Conservation (phyloP, 2,113 vertebrate species). For the Anolis carolinensis region DNA sequence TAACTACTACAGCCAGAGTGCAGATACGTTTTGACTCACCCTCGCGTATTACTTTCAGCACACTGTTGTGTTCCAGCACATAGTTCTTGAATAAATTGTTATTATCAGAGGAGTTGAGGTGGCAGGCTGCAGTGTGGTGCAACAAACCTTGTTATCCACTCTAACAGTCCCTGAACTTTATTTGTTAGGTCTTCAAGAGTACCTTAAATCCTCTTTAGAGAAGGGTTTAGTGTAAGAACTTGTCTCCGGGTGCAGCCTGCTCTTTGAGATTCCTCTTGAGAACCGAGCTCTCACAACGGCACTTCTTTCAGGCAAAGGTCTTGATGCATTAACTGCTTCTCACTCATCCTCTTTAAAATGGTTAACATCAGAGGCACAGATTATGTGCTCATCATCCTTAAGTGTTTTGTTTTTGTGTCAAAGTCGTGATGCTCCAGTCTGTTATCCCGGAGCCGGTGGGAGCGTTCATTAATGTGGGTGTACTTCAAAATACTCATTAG, state of each 20-base stretch:
- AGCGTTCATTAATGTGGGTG: not conserved
- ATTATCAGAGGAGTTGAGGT: not conserved
- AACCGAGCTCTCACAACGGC: not conserved
- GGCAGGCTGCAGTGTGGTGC: not conserved
- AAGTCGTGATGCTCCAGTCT: not conserved
- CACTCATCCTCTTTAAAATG: not conserved
- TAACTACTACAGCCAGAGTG: too few species aligned
- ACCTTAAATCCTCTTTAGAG: slow-evolving; percentile 4
- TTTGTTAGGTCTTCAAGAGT: slow-evolving; percentile 7
- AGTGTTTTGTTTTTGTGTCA: slow-evolving; percentile 32
- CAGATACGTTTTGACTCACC: too few species aligned
- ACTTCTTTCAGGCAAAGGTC: not conserved
- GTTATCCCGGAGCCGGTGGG: not conserved
- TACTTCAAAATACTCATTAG: slow-evolving; percentile 1
- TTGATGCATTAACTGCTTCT: not conserved
- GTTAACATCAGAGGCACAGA: not conserved
- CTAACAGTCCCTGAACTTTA: not conserved
- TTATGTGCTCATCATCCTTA: slow-evolving; percentile 8
- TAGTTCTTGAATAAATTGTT: not conserved
- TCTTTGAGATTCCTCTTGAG: not conserved
- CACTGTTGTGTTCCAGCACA: not conserved
- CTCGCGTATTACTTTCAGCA: not conserved
- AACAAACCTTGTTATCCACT: not conserved
- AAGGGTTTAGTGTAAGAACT: not conserved
- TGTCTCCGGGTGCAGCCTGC: not conserved